These are phyloP conservation scores for Psilopogon haemacephalus DNA, from an alignment of 2,113 vertebrate species.

Conservation along the genomic window DNA sequence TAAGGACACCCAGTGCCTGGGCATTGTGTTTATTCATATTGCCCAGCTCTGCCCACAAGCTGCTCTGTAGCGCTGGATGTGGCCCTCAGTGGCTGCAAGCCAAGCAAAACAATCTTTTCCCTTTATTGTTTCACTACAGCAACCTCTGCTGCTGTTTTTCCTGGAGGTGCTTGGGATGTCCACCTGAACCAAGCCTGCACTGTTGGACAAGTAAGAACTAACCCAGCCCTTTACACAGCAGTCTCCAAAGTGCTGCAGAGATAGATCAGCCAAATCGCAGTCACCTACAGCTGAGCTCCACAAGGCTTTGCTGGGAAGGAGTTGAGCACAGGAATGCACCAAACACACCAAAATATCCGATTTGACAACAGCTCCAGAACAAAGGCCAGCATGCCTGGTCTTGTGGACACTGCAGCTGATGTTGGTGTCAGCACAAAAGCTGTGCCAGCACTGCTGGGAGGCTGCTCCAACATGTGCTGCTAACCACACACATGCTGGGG, in stretches of 20 bases:
- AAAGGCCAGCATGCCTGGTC: not conserved
- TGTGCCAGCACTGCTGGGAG: not conserved
- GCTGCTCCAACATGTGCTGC: not conserved
- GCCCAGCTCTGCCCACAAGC: not conserved
- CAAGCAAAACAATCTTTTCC: not conserved
- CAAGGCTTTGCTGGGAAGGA: not conserved
- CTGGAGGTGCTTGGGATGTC: not conserved
- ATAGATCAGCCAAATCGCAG: not conserved
- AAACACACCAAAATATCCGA: not conserved
- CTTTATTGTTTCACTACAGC: not conserved
- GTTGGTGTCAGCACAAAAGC: not conserved
- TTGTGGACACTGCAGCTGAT: not conserved
- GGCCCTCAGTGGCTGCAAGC: not conserved
- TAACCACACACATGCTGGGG: fast-evolving
- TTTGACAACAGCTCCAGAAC: not conserved
- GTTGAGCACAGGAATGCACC: not conserved
- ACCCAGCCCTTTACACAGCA: not conserved
- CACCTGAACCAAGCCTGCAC: not conserved
- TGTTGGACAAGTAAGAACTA: not conserved
- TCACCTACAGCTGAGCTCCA: not conserved
- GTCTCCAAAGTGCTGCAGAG: not conserved
- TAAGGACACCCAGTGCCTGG: not conserved
- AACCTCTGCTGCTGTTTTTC: not conserved
- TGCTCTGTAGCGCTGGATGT: not conserved
- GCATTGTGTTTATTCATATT: not conserved